phyloP scores from a whole-genome alignment of 2,113 vertebrate species.

The Sturnira hondurensis region DNA sequence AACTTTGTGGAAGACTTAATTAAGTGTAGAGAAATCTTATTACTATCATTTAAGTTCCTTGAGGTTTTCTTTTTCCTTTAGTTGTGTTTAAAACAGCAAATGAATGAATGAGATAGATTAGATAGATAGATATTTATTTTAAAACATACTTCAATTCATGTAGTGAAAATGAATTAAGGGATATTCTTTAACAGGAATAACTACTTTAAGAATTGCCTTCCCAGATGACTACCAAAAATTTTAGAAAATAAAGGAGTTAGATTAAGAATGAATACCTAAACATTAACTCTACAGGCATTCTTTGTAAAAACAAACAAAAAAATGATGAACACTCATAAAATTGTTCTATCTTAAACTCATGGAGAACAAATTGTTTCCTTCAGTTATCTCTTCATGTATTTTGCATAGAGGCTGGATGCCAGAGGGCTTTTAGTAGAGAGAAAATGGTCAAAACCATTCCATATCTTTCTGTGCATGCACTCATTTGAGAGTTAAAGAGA shows the following conservation, averaged over 20 bases:
- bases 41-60: not conserved
- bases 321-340: not conserved
- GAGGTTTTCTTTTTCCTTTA: not conserved
- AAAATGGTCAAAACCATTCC: not conserved
- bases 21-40: not conserved
- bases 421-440: not conserved
- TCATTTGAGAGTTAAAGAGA: not conserved
- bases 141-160: not conserved
- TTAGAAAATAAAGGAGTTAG: constrained; percentile 8
- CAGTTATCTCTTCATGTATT: not conserved
- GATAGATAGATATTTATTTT: not conserved
- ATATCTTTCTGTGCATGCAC: not conserved
- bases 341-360: not conserved
- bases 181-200: not conserved
- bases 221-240: not conserved
- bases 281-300: not conserved
- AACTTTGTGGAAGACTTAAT: not conserved
- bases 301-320: not conserved
- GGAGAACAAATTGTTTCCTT: not conserved
- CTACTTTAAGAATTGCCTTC: not conserved
- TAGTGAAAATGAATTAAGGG: not conserved
- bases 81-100: not conserved
- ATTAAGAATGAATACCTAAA: not conserved
- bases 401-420: not conserved
- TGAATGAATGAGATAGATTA: not conserved